Conservation (phyloP, 2,797 vertebrate genomes). For the Clarias laeviceps region DNA sequence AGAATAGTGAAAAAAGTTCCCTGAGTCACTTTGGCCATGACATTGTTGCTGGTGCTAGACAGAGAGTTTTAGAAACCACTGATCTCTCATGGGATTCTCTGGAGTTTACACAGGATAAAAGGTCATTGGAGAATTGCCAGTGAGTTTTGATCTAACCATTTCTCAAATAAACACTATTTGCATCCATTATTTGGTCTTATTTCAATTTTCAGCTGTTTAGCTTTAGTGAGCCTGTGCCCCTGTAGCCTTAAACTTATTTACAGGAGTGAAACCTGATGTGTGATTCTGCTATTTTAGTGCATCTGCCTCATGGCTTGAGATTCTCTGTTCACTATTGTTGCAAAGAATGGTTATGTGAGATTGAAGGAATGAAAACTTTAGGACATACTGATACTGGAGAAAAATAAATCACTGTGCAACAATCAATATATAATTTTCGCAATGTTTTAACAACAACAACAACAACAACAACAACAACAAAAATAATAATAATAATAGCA, state of each 20-base stretch:
- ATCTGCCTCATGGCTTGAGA: background rate
- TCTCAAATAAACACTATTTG: background rate
- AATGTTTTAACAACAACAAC: background rate
- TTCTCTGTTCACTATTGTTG: background rate
- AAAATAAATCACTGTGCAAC: background rate
- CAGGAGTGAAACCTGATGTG: background rate
- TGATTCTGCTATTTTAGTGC: background rate
- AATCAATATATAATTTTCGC: background rate
- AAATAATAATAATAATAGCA: no score
- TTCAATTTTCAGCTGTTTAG: background rate
- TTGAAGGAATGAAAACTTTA: background rate
- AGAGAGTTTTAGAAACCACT: background rate
- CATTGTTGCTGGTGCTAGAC: background rate
- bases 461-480: no score
- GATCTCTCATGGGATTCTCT: background rate
- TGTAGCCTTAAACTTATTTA: background rate
- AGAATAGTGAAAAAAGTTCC: background rate
- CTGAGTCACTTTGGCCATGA: background rate
- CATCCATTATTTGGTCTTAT: background rate
- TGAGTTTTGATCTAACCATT: background rate
- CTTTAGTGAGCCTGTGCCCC: background rate
- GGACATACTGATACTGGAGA: background rate
- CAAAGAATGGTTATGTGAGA: background rate
- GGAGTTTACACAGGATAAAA: background rate
- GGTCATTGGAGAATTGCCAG: background rate